These are phyloP conservation scores for Dasypolia templi DNA, from an alignment of 2,888 invertebrate species.

Conservation along the genomic window DNA sequence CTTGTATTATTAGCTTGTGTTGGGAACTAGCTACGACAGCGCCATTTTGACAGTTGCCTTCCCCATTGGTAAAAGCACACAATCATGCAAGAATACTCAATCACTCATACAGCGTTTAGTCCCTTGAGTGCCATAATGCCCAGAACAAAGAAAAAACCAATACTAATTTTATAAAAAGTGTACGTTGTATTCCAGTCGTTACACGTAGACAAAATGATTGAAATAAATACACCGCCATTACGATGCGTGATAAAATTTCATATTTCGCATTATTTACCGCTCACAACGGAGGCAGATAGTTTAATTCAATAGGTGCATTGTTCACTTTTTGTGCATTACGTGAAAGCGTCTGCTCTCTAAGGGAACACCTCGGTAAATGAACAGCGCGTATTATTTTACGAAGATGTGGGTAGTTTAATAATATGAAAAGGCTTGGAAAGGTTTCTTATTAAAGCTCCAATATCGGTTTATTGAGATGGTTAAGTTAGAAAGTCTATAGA, in stretches of 20 bases:
- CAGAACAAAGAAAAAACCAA: background rate
- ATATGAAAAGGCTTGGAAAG: slow-evolving; percentile 2
- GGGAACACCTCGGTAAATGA: slow-evolving; percentile 20
- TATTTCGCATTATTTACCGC: slow-evolving; percentile 51
- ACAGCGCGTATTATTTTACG: slow-evolving; percentile 9
- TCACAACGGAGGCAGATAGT: slow-evolving; percentile 45
- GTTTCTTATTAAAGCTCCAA: slow-evolving; percentile 7
- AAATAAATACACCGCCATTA: slow-evolving; percentile 55
- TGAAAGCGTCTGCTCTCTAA: slow-evolving; percentile 34
- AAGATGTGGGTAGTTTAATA: slow-evolving; percentile 17
- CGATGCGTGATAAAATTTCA: slow-evolving; percentile 56
- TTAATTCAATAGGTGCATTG: slow-evolving; percentile 55
- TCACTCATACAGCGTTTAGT: background rate
- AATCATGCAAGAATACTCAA: background rate
- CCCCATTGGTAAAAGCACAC: no score
- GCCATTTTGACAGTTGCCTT: no score
- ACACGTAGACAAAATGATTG: slow-evolving; percentile 55
- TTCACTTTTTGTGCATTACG: slow-evolving; percentile 42
- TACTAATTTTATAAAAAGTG: background rate
- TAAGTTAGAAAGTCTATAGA: slow-evolving; percentile 3
- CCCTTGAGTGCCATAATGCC: background rate
- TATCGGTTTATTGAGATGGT: slow-evolving; percentile 5
- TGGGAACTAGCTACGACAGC: no score
- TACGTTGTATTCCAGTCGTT: background rate
- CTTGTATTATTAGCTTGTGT: no score